Conservation (phyloP, 2,888 invertebrate genomes). For the Sarcophaga carnaria region DNA sequence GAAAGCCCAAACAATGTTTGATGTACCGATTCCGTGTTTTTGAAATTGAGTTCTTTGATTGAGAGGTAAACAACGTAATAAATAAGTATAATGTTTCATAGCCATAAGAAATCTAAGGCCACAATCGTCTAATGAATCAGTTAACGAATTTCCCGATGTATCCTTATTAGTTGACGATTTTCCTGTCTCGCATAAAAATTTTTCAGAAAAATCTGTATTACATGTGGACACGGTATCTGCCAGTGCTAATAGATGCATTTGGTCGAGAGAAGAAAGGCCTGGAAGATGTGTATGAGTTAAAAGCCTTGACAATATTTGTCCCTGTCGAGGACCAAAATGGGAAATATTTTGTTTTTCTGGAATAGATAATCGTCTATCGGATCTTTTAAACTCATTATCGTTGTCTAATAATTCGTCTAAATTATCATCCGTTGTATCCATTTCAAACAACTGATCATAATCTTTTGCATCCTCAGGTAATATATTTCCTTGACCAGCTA, state of each 20-base stretch:
- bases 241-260: slow-evolving; percentile 99
- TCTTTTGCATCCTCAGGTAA: slow-evolving; percentile 83
- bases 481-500: slow-evolving; percentile 80
- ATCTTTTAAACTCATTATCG: slow-evolving; percentile 86
- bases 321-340: slow-evolving; percentile 94
- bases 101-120: slow-evolving; percentile 97
- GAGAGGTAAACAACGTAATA: slow-evolving; percentile 95
- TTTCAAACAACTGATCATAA: slow-evolving; percentile 95
- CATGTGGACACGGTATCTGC: slow-evolving; percentile 99
- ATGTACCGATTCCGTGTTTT: slow-evolving; percentile 92
- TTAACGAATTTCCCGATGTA: slow-evolving; percentile 83
- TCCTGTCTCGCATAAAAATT: slow-evolving; percentile 88
- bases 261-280: slow-evolving; percentile 97
- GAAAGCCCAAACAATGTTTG: slow-evolving; percentile 99
- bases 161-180: slow-evolving; percentile 87
- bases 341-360: slow-evolving; percentile 89
- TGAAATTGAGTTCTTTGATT: slow-evolving; percentile 93
- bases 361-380: slow-evolving; percentile 86
- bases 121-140: slow-evolving; percentile 96
- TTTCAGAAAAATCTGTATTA: slow-evolving; percentile 93
- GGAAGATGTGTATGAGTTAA: slow-evolving; percentile 97
- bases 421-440: slow-evolving; percentile 90
- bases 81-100: slow-evolving; percentile 98
- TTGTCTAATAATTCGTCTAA: slow-evolving; percentile 90
- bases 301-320: slow-evolving; percentile 91